Evolutionary conservation across 2,113 vertebrate species (phyloP).

Genomic region (Connochaetes taurinus): DNA sequence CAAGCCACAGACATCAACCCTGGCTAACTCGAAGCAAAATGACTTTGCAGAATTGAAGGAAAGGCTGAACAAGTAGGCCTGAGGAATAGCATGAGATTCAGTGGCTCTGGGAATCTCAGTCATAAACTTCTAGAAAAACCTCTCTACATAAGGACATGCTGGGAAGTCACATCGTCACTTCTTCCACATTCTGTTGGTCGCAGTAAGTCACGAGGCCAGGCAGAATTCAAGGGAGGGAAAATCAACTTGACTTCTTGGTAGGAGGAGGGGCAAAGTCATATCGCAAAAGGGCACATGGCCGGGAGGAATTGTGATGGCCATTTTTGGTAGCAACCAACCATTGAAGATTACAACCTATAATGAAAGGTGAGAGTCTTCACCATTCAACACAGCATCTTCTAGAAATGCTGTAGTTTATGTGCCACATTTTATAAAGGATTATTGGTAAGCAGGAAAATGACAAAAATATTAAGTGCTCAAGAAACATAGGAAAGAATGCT

Average conservation of each 20-base stretch:
- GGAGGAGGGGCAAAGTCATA: background rate
- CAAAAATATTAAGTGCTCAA: constrained; percentile 4
- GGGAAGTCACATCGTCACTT: background rate
- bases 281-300: background rate
- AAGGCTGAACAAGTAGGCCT: background rate
- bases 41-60: background rate
- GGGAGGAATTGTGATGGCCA: background rate
- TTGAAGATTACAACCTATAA: background rate
- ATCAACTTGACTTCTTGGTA: background rate
- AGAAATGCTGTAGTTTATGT: background rate
- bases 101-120: background rate
- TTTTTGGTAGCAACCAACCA: background rate
- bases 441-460: constrained; percentile 21
- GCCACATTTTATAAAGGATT: constrained; percentile 6
- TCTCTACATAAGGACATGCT: background rate
- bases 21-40: background rate
- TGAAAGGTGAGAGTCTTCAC: background rate
- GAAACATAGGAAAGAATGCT: background rate
- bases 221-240: background rate
- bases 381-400: constrained; percentile 1
- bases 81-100: background rate
- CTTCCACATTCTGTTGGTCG: background rate
- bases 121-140: background rate
- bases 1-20: background rate
- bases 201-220: background rate